Base-by-base conservation (phyloP, 2,113 vertebrate genomes). In the Spilogale gracilis region DNA sequence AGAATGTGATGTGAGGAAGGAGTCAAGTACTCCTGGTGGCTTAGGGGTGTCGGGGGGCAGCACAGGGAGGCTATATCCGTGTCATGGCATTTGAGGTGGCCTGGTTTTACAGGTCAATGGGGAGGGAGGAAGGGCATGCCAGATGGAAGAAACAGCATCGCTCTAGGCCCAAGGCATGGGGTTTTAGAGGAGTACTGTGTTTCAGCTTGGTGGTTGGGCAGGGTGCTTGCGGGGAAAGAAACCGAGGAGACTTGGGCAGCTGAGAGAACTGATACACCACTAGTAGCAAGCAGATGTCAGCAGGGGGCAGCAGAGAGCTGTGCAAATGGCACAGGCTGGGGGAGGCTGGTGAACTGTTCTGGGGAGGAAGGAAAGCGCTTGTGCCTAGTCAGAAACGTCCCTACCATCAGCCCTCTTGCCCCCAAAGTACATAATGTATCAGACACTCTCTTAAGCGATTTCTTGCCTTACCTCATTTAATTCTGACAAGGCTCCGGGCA, bases 301-400 rank as follows among this genome's bases (percentile, higher is more conserved):
- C 97, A 97, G 98, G 93, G 97, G 94, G 96, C 87, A 96, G 97
- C 95, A 98, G 97, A 98, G 97, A 96, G 98, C 97, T 85, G 23
- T 20, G 13, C 63, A 80, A 80, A 21, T 7, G 16, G 14, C 3
- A 32, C 45, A 6, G 11, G 38, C 43, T 25, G 1, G 3, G 2
- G 30, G 60, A 21, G 14, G n/a, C 45, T 43, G 14, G 30, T 25
- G 54, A 65, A 23, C 58, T 76, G 6, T 94, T 89, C 81, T 90
- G 52, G 93, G 63, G 38, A 91, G 58, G 65, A 83, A 76, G 56
- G 61, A 63, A 67, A 52, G 9, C 8, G 12, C 13, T 16, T 83
- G 54, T 16, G 38, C n/a, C 65, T 2, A 9, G 20, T 2, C 32
- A 79, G 54, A 89, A 32, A 17, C 1, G 0, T 79, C 61, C 74